Evolutionary conservation across 2,113 vertebrate genomes (phyloP).

Genomic region (Coregonus clupeaformis): DNA sequence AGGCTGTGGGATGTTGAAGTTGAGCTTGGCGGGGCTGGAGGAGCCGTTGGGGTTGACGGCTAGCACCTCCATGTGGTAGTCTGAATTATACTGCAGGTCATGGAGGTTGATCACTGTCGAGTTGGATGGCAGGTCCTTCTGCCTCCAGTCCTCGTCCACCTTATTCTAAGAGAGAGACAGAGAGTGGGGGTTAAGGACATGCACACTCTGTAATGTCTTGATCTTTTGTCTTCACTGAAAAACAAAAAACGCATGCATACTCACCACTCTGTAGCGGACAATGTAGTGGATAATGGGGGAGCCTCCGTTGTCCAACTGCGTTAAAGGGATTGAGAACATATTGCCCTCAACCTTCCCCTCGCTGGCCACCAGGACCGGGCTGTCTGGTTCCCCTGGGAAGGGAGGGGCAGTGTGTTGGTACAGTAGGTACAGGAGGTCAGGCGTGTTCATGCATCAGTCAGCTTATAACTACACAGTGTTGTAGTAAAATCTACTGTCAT

Average conservation of each 20-base stretch:
- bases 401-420: no score
- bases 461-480: not conserved
- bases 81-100: slow-evolving; percentile 58
- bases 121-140: slow-evolving; percentile 37
- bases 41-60: slow-evolving; percentile 69
- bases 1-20: slow-evolving; percentile 61
- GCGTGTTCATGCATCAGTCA: not conserved
- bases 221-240: no score
- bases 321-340: slow-evolving; percentile 62
- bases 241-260: not conserved
- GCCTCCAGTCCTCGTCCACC: slow-evolving; percentile 58
- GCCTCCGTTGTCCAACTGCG: slow-evolving; percentile 48
- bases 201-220: not conserved
- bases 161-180: slow-evolving; percentile 40
- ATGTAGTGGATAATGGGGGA: slow-evolving; percentile 53
- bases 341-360: slow-evolving; percentile 54
- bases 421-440: no score
- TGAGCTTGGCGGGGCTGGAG: slow-evolving; percentile 53
- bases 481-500: no score
- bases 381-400: slow-evolving; percentile 70
- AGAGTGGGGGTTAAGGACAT: not conserved
- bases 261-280: slow-evolving; percentile 54
- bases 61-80: slow-evolving; percentile 67
- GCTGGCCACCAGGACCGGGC: slow-evolving; percentile 47
- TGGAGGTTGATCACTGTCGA: slow-evolving; percentile 50